A percentile compares a stretch with the other conserved stretches of the same genome.
Evolutionary conservation across 2,888 invertebrate genomes (phyloP).

Genomic region (Parnassius glacialis): DNA sequence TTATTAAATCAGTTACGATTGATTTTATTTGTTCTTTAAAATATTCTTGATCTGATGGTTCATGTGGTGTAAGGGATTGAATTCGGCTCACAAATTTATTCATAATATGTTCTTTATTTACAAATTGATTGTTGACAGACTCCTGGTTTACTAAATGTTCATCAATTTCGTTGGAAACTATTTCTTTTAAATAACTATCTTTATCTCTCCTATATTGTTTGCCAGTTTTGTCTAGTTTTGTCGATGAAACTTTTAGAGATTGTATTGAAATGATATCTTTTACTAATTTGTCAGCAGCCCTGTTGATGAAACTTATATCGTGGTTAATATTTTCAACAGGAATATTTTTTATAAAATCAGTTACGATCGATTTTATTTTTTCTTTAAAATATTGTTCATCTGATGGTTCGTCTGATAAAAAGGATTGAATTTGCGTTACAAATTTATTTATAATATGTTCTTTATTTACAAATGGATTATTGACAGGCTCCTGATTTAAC

Average conservation of each 20-base stretch:
- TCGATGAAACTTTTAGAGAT: neutral
- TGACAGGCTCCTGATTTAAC: constrained; percentile 35
- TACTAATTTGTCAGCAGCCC: constrained; percentile 43
- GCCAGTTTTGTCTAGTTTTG: neutral
- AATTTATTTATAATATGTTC: constrained; percentile 32
- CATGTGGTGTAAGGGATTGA: constrained; percentile 38
- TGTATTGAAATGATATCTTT: constrained; percentile 29
- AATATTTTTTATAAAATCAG: constrained; percentile 28
- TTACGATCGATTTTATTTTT: constrained; percentile 27
- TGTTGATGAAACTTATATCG: constrained; percentile 35
- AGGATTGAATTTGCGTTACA: constrained; percentile 39
- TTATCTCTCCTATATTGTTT: neutral
- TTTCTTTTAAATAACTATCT: no score
- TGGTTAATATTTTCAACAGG: constrained; percentile 35
- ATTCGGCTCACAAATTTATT: constrained; percentile 32
- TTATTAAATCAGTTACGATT: constrained; percentile 29
- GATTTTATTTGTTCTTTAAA: constrained; percentile 31
- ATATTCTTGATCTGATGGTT: constrained; percentile 41
- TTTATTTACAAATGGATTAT: constrained; percentile 33
- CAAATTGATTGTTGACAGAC: constrained; percentile 31
- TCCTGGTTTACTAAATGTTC: constrained; percentile 38
- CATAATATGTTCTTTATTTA: constrained; percentile 36
- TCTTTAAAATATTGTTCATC: constrained; percentile 42
- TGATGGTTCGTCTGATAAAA: constrained; percentile 32
- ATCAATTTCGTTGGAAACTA: constrained; percentile 40